Percentiles rank a stretch among this genome's conserved stretches.
Conservation (phyloP, 2,113 vertebrate species). For the Nothoprocta perdicaria region DNA sequence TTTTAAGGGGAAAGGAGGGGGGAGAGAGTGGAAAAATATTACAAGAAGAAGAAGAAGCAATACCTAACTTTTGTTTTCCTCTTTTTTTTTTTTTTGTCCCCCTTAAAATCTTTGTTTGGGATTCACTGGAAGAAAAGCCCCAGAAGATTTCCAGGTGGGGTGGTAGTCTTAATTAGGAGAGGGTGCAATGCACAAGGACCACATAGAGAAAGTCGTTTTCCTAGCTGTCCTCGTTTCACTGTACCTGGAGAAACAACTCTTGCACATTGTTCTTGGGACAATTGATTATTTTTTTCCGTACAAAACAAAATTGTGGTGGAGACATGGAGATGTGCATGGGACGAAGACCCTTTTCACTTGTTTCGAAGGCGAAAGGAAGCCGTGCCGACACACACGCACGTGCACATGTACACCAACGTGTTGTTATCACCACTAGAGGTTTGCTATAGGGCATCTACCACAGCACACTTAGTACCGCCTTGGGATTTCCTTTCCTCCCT, state of each 20-base stretch:
- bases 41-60: conserved; percentile 68
- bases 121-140: conserved; percentile 31
- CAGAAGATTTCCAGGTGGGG: conserved; percentile 3
- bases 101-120: conserved; percentile 21
- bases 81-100: not conserved
- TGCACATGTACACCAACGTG: not conserved
- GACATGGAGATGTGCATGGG: not conserved
- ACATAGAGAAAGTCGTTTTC: not conserved
- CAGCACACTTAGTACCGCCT: not conserved
- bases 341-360: conserved; percentile 3
- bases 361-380: conserved; percentile 5
- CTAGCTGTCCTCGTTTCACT: conserved; percentile 43
- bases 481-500: conserved; percentile 15
- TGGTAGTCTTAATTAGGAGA: not conserved
- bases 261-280: conserved; percentile 28
- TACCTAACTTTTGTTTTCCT: conserved; percentile 36
- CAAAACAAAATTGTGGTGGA: conserved; percentile 6
- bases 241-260: conserved; percentile 40
- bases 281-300: not conserved
- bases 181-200: not conserved
- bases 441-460: not conserved
- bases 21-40: conserved; percentile 32
- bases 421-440: not conserved
- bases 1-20: conserved; percentile 40
- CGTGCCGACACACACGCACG: not conserved